Base-by-base conservation (phyloP, 2,888 invertebrate species). In the Nematopogon swammerdamellus region DNA sequence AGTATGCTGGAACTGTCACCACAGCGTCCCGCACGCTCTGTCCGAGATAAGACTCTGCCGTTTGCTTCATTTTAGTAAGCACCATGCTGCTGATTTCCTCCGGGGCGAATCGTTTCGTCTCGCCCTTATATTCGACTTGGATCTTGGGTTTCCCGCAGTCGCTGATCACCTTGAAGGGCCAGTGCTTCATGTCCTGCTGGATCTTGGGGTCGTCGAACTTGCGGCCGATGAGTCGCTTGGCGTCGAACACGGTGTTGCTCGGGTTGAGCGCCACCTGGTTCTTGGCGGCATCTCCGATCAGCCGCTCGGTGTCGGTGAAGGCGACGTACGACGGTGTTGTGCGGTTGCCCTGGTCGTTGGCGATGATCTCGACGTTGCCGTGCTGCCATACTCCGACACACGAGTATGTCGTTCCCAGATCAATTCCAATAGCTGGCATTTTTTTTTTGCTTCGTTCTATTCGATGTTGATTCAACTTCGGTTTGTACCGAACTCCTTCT, bases 311-410 rank as follows among this genome's bases (percentile, higher is more conserved):
- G 58, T 93, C 92, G 19, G 90, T 92, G 67, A 93, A 94, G 4
- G 91, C 92, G 47, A 93, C 92, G 70, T 91, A 94, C 55, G 90
- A 90, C 46, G 93, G 92, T 47, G 92, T 94, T 10, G 92, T 92
- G 48, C 92, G 79, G 69, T 93, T 93, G 54, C 92, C 93, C 71
- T 92, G 92, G 65, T 92, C 92, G 65, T 94, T 94, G 51, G 93
- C 91, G 63, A 93, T 92, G 64, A 90, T 90, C 65, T 90, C 89
- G 53, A 91, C 89, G 67, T 89, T 87, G 52, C 87, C 88, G 63
- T 91, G 85, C 64, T 90, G 88, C 84, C 88, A 92, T n/a, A 91
- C 90, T 59, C 90, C 91, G 46, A 92, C 91, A 63, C 91, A 90
- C 30, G 91, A 92, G 69, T 91, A 93, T 6, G 93, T 94, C 36